Evolutionary conservation across 2,113 vertebrate species (phyloP), one percentile per base, ranked within the genome.

Genomic region (Formicarius rufipectus): DNA sequence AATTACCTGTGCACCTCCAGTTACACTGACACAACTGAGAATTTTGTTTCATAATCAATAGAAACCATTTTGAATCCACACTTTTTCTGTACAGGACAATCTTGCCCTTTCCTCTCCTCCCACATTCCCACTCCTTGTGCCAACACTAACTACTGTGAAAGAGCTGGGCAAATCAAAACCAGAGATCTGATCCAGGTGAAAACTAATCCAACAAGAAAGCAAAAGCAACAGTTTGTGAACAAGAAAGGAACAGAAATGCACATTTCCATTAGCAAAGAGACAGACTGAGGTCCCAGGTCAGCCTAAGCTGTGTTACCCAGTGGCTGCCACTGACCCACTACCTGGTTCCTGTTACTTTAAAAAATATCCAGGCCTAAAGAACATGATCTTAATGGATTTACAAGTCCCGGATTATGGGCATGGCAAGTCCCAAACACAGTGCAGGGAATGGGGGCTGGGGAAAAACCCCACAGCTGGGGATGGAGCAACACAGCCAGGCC

Each of bases 131-230:
- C 35, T 92, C 63, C 68, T 84, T 39, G 50, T 87, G 86, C 91
- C 90, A 96, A 78, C 42, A 33, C 28, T 25, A 77, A 75, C 64
- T 59, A 15, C 90, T 95, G 86, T 74, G 94, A 55, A 95, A 95
- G 69, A 49, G 55, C 50, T 89, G 33, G 58, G 86, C 47, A 93
- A 93, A 93, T 33, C 64, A 52, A 87, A 52, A 63, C 4, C 27
- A 31, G 23, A 40, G 72, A 88, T 31, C n/a, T 25, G 27, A 88
- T 47, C 75, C 72, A 81, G 85, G 73, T 92, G 73, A 90, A 92
- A 95, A 92, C 52, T 17, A 84, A 93, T n/a, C 47, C 31, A 87
- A 39, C 42, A 14, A 64, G 77, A 84, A 83, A 77, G 52, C 35
- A 93, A 90, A 89, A 45, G 56, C 60, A 77, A n/a, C n/a, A 75